These are phyloP conservation scores for Dasypus novemcinctus DNA, from an alignment of 2,113 vertebrate genomes.

Conservation along the genomic window DNA sequence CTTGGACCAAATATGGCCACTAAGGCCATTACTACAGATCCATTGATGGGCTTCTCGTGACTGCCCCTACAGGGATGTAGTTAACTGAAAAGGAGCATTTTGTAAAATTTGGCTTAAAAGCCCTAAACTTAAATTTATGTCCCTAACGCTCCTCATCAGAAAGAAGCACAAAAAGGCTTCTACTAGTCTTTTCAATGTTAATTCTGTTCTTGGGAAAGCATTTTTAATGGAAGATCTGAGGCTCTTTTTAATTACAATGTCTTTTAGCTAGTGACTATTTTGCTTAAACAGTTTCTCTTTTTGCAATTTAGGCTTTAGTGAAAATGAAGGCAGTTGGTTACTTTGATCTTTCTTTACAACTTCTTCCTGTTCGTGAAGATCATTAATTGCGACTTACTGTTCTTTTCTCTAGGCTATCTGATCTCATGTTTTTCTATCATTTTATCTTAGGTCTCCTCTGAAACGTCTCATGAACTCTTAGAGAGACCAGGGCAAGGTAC, in stretches of 20 bases:
- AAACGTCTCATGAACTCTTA: neutral
- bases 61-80: neutral
- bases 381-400: conserved; percentile 29
- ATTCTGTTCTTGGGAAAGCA: neutral
- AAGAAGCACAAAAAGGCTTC: neutral
- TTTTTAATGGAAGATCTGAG: neutral
- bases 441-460: conserved; percentile 9
- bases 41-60: neutral
- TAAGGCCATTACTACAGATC: neutral
- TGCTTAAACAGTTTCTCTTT: conserved; percentile 20
- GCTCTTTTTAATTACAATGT: conserved; percentile 9
- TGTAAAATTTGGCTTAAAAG: conserved; percentile 11
- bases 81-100: neutral
- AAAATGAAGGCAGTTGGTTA: conserved; percentile 37
- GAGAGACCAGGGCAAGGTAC: neutral
- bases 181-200: neutral
- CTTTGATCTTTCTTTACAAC: conserved; percentile 50
- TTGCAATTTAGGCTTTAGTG: conserved; percentile 27
- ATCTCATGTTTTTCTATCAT: neutral
- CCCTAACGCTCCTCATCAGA: neutral
- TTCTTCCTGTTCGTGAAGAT: neutral
- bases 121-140: neutral
- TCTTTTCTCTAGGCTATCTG: conserved; percentile 5
- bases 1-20: neutral
- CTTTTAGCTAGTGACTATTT: neutral